A percentile compares a stretch with the other conserved stretches of the same genome.
phyloP scores from a whole-genome alignment of 2,888 invertebrate species.

The Oxycera nigricornis region DNA sequence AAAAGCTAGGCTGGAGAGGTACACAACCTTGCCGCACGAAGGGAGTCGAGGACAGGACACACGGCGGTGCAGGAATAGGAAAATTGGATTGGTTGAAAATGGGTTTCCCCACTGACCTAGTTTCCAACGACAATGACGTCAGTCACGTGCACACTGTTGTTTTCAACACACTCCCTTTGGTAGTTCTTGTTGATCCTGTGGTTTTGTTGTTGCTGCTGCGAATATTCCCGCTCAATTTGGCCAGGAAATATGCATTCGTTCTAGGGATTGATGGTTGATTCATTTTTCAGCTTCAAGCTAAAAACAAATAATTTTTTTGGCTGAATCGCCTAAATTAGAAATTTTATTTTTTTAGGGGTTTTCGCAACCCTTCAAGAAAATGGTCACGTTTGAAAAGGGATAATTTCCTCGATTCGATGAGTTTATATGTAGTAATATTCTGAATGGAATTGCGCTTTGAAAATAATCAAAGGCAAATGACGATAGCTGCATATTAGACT shows the following conservation, averaged over 20 bases:
- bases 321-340: too few species aligned
- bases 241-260: neutral
- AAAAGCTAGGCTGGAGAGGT: slow-evolving; percentile 5
- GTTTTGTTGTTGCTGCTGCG: slow-evolving; percentile 9
- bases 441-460: too few species aligned
- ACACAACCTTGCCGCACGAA: slow-evolving; percentile 25
- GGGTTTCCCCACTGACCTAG: slow-evolving; percentile 48
- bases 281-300: too few species aligned
- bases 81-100: too few species aligned
- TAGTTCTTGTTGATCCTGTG: too few species aligned
- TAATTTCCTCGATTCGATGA: too few species aligned
- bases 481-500: slow-evolving; percentile 19
- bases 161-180: slow-evolving; percentile 23
- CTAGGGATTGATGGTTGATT: slow-evolving; percentile 1
- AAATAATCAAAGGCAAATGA: too few species aligned
- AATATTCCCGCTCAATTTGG: slow-evolving; percentile 1
- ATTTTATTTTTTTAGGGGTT: too few species aligned
- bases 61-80: neutral
- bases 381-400: too few species aligned
- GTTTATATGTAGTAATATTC: too few species aligned
- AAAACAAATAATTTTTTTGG: too few species aligned
- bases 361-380: too few species aligned
- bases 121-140: slow-evolving; percentile 48
- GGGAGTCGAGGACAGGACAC: neutral
- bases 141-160: slow-evolving; percentile 45